Evolutionary conservation across 2,888 invertebrate species (phyloP).

Genomic region (Trissoscelio sp.): DNA sequence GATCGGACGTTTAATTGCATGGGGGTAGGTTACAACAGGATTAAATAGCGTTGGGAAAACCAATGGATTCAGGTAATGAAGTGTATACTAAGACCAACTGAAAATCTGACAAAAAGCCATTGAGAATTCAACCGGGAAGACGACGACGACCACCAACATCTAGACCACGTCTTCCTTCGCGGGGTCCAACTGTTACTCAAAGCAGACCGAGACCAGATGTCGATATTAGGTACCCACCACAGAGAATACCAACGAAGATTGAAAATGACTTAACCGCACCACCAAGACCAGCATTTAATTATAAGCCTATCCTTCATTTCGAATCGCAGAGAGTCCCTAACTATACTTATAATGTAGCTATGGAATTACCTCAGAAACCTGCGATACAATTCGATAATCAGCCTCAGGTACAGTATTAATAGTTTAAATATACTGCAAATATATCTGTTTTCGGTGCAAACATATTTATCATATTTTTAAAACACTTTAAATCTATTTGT

Average conservation of each 20-base stretch:
- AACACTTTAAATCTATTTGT: too few relatives aligned
- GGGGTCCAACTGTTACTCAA: conserved; percentile 70
- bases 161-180: conserved; percentile 73
- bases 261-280: conserved; percentile 53
- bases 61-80: conserved; percentile 74
- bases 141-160: conserved; percentile 77
- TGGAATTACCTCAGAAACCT: conserved; percentile 42
- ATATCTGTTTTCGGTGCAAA: too few relatives aligned
- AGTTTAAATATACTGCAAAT: neutral
- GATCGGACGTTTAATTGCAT: conserved; percentile 76
- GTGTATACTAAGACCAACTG: conserved; percentile 73
- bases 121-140: conserved; percentile 71
- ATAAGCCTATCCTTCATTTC: conserved; percentile 46
- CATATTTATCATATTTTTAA: too few relatives aligned
- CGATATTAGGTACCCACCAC: conserved; percentile 68
- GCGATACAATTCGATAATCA: conserved; percentile 41
- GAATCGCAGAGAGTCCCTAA: conserved; percentile 48
- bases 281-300: conserved; percentile 51
- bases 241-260: conserved; percentile 53
- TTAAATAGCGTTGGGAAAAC: conserved; percentile 70
- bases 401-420: conserved; percentile 29
- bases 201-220: conserved; percentile 75
- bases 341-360: conserved; percentile 38
- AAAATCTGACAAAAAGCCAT: conserved; percentile 79
- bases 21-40: conserved; percentile 74